Evolutionary conservation across 1,140 invertebrate genomes (phyloP).

Genomic region (Luehdorfia chinensis): DNA sequence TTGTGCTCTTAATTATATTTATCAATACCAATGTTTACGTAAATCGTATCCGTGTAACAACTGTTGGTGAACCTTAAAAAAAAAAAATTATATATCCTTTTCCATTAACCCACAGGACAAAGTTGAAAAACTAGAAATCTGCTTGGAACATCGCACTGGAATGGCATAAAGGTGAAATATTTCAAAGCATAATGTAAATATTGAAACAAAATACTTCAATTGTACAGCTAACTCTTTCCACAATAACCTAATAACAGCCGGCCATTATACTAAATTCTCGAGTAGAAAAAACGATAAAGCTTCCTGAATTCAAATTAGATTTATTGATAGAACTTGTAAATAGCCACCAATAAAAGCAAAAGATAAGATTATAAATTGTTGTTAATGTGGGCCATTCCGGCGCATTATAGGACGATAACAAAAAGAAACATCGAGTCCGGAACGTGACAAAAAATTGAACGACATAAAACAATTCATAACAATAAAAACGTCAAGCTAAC

Average conservation of each 20-base stretch:
- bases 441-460: slow-evolving; percentile 24
- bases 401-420: background rate
- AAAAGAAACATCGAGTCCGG: slow-evolving; percentile 12
- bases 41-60: too few relatives aligned
- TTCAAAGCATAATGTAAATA: too few relatives aligned
- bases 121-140: too few relatives aligned
- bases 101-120: too few relatives aligned
- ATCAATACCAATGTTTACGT: too few relatives aligned
- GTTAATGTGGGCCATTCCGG: slow-evolving; percentile 3
- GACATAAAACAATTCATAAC: slow-evolving; percentile 60
- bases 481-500: slow-evolving; percentile 60
- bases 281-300: slow-evolving; percentile 12
- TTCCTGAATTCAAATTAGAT: slow-evolving; percentile 18
- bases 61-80: too few relatives aligned
- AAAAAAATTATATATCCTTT: too few relatives aligned
- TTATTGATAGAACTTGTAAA: slow-evolving; percentile 16
- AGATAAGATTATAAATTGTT: slow-evolving; percentile 18
- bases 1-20: too few relatives aligned
- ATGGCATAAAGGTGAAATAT: too few relatives aligned
- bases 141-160: too few relatives aligned
- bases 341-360: slow-evolving; percentile 14
- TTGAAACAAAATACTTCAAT: too few relatives aligned
- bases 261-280: slow-evolving; percentile 15
- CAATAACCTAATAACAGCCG: slow-evolving; percentile 7
- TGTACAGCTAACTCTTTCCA: too few relatives aligned